Base-by-base conservation (phyloP, 2,888 invertebrate genomes). In the Amphiduros pacificus region DNA sequence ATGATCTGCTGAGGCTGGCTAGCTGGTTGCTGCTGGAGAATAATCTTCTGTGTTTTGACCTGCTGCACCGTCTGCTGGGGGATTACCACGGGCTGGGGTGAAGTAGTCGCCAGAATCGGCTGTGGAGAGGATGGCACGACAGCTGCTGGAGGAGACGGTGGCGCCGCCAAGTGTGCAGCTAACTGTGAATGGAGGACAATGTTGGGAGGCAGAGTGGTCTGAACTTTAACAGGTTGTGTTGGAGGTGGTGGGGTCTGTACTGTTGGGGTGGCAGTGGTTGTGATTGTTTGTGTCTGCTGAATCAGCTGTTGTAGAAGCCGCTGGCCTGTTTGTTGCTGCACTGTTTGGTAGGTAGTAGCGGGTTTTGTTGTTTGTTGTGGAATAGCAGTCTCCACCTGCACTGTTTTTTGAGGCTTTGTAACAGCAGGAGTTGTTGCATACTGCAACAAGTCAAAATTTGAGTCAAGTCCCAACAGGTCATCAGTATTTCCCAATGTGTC, bases 1-100 rank as follows among this genome's bases (percentile, higher is more conserved):
- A 64, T 67, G 54, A 64, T 64, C 58, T 64, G 66, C 57, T 64
- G 63, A 6, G 65, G 60, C 24, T 29, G 50, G 32, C 50, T 22
- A 5, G 31, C 14, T n/a, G 54, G 6, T 51, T 55, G 40, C 32
- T 51, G 61, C 41, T 61, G 61, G 2, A 55, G 32, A 29, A 41
- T 57, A 29, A 59, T 51, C 41, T 55, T 26, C 51, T 27, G 49
- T 27, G 28, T 48, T 31, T 28, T 41, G 6, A 44, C 28, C 54
- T 57, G 53, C 1, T 50, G 36, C 41, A 41, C n/a, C 2, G 41
- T 36, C 40, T 44, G 41, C 52, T 44, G 50, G 22, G 40, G 17
- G 1, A 51, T 4, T 14, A 29, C 31, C n/a, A 51, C 24, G 49
- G 53, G 24, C 14, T 62, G 32, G 27, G 61, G 27, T 53, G 61